Conservation (phyloP, 1,140 invertebrate genomes). For the Drosophila nannoptera region DNA sequence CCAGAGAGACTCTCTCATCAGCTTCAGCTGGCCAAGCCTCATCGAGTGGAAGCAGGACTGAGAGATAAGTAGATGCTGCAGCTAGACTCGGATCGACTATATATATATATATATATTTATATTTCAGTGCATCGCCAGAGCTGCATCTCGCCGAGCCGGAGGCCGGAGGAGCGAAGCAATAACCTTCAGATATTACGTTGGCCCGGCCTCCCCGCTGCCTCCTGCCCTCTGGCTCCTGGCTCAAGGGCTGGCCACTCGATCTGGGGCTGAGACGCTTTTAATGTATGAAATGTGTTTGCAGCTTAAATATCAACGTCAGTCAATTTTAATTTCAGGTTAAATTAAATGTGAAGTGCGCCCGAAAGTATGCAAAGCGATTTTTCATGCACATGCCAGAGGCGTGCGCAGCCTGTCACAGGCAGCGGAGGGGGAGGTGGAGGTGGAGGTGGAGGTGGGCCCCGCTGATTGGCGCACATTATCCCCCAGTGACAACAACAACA, state of each 20-base stretch:
- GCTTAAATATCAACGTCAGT: conserved; percentile 69
- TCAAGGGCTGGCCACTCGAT: not conserved
- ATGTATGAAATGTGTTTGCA: conserved; percentile 40
- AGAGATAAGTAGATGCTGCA: too few relatives aligned
- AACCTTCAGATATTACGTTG: too few relatives aligned
- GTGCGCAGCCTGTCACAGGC: conserved; percentile 3
- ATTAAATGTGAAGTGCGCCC: conserved; percentile 70
- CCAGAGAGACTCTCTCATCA: too few relatives aligned
- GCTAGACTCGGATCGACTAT: too few relatives aligned
- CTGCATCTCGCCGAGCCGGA: too few relatives aligned
- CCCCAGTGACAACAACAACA: conserved; percentile 39
- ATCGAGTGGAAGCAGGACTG: too few relatives aligned
- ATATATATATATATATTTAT: too few relatives aligned
- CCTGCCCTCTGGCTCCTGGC: too few relatives aligned
- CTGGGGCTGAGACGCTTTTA: conserved; percentile 20
- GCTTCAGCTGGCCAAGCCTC: too few relatives aligned
- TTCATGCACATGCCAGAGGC: conserved; percentile 60
- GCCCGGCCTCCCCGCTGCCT: not conserved
- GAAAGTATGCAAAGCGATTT: conserved; percentile 71
- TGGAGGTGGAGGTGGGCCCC: conserved; percentile 4
- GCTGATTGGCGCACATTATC: conserved; percentile 70
- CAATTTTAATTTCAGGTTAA: conserved; percentile 70
- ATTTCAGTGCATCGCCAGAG: too few relatives aligned
- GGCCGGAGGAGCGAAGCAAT: too few relatives aligned
- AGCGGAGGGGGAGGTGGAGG: not conserved